Conservation (phyloP, 2,113 vertebrate genomes). For the Phylloscopus trochilus region DNA sequence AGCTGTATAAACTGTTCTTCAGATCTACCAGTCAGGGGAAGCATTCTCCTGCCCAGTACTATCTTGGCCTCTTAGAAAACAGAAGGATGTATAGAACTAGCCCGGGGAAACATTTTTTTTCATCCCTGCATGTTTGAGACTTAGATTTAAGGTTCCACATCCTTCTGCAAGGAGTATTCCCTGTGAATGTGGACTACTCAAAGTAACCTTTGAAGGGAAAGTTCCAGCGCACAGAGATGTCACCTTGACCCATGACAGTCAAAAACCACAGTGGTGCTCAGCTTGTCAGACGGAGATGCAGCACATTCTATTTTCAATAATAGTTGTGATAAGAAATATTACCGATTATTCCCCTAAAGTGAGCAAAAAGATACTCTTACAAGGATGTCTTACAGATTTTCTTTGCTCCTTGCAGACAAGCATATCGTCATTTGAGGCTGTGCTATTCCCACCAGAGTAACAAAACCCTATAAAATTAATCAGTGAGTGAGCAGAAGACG, state of each 20-base stretch:
- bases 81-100: neutral
- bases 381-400: neutral
- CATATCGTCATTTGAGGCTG: neutral
- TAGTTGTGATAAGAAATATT: neutral
- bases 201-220: neutral
- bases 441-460: neutral
- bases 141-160: neutral
- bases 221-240: neutral
- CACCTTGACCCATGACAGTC: neutral
- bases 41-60: neutral
- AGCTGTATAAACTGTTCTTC: neutral
- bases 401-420: neutral
- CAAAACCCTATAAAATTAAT: constrained; percentile 23
- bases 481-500: neutral
- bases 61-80: neutral
- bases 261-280: neutral
- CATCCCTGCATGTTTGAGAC: neutral
- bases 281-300: neutral
- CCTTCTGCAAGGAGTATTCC: neutral
- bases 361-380: neutral
- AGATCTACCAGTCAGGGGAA: neutral
- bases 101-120: neutral
- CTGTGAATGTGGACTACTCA: neutral
- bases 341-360: neutral
- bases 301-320: neutral